Percentiles rank a stretch among this genome's conserved stretches.
These are phyloP conservation scores for Ceramica pisi DNA, from an alignment of 2,888 invertebrate species.

Conservation along the genomic window DNA sequence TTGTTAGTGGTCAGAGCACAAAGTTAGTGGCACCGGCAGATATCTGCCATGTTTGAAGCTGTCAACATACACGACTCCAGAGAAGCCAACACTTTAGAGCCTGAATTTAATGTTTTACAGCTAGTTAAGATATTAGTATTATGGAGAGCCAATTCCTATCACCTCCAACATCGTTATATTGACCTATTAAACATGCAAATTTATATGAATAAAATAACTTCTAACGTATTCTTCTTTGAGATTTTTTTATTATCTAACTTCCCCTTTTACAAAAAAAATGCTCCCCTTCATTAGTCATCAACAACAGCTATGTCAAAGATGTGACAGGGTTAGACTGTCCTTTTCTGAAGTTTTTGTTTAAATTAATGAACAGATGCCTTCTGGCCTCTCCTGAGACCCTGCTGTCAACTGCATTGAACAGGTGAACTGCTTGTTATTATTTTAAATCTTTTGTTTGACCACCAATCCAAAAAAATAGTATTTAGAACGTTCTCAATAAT, in stretches of 20 bases:
- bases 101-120: conserved; percentile 12
- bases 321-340: not conserved
- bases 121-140: conserved; percentile 6
- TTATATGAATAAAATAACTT: not conserved
- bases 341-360: not conserved
- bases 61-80: conserved; percentile 51
- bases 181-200: conserved; percentile 7
- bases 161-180: not conserved
- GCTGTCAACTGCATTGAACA: not conserved
- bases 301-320: not conserved
- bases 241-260: not conserved
- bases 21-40: conserved; percentile 47
- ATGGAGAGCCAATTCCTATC: not conserved
- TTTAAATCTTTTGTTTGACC: not conserved
- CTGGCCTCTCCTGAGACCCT: not conserved
- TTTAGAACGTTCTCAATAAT: conserved; percentile 1
- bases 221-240: not conserved
- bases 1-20: conserved; percentile 46
- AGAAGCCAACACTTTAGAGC: conserved; percentile 38
- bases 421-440: not conserved
- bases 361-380: not conserved
- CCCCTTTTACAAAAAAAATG: not conserved
- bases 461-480: not conserved
- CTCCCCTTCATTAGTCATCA: not conserved
- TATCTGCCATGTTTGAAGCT: conserved; percentile 41